Base-by-base conservation (phyloP, 2,797 vertebrate species). In the Delichon dasypus region DNA sequence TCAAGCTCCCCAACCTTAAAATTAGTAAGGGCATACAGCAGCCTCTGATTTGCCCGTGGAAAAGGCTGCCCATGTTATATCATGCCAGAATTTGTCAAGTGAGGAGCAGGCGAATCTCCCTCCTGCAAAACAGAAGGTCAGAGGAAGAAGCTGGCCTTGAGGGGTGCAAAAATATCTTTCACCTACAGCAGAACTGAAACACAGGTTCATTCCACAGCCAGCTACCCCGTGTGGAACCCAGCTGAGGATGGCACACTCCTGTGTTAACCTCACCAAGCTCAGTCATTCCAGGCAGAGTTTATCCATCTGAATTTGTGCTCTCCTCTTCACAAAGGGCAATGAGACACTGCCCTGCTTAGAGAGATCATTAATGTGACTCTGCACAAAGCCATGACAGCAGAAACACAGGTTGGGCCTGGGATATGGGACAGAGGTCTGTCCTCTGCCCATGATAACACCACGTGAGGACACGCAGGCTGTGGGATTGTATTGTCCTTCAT, bases 391-490 rank as follows among this genome's bases (percentile, higher is more conserved):
- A 13, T 3, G 57, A n/a, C 13, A 67, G 54, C 53, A 92, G 48
- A 67, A 74, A 68, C 3, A 5, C 29, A 62, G n/a, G 34, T 16
- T 68, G 50, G 58, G 42, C 13, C 19, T 0, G 1, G 50, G 53
- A 32, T 23, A 10, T 4, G 13, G 64, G 27, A 45, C 73, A 58
- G 8, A 27, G 18, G 5, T 51, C 74, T 45, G 38, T 62, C 26
- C 55, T 64, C 42, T 76, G 51, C 32, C 32, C 21, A 18, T 0
- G 7, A 9, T 4, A n/a, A 44, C 61, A 34, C 16, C 62, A 42
- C 0, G 1, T 26, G 22, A 66, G 23, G 48, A 18, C 21, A 47
- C 0, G 0, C 0, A 29, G 40, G 22, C n/a, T 58, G 13, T 20
- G 62, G 13, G 30, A 36, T 48, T 55, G 26, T 10, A 2, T 11